Percentiles rank a stretch among this genome's conserved stretches.
Conservation (phyloP, 2,888 invertebrate species). For the Pheosia gnoma region DNA sequence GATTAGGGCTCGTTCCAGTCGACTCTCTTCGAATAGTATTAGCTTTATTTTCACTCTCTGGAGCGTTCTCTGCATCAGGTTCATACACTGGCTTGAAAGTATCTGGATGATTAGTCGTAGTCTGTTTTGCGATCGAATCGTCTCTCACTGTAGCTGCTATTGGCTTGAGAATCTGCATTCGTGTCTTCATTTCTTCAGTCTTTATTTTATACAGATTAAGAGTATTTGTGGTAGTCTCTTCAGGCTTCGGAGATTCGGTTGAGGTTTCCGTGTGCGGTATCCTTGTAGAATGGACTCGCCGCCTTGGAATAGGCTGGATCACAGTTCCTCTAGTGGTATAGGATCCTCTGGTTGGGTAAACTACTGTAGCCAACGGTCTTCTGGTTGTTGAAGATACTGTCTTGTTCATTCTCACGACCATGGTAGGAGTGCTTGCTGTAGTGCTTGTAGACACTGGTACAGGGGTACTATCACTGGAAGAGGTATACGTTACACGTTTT, state of each 20-base stretch:
- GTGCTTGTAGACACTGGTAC: conserved; percentile 63
- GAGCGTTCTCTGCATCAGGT: conserved; percentile 71
- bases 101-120: conserved; percentile 65
- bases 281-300: conserved; percentile 71
- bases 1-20: conserved; percentile 80
- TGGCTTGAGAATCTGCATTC: conserved; percentile 70
- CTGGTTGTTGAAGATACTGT: conserved; percentile 82
- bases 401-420: conserved; percentile 77
- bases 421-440: conserved; percentile 70
- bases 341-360: conserved; percentile 81
- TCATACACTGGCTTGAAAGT: conserved; percentile 83
- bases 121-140: conserved; percentile 70
- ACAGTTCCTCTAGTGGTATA: conserved; percentile 84
- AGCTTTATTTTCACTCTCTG: conserved; percentile 72
- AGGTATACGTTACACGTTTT: conserved; percentile 90
- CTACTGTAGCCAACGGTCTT: conserved; percentile 76
- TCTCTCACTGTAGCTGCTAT: conserved; percentile 61
- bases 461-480: conserved; percentile 78
- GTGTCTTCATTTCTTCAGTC: conserved; percentile 59
- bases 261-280: conserved; percentile 54
- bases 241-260: conserved; percentile 56
- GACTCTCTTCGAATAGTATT: conserved; percentile 87
- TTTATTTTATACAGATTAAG: conserved; percentile 66
- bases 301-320: conserved; percentile 86
- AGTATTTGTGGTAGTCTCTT: conserved; percentile 67